Percentiles rank a stretch among this genome's conserved stretches.
Evolutionary conservation across 2,113 vertebrate species (phyloP).

Genomic region (Larimichthys polyactis): DNA sequence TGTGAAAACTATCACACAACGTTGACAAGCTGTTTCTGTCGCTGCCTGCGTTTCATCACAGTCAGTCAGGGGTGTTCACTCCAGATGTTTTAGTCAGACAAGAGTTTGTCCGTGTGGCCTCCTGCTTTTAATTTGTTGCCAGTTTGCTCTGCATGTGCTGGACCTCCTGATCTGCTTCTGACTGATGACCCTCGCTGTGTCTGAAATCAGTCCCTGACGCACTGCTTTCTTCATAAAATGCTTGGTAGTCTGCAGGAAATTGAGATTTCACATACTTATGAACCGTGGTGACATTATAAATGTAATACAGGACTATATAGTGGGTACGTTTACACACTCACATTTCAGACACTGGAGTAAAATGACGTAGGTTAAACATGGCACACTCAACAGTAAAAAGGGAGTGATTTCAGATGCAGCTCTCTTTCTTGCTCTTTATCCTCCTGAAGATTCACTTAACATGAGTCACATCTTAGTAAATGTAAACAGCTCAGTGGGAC

Average conservation of each 20-base stretch:
- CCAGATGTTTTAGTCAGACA: conserved; percentile 21
- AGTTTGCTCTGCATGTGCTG: conserved; percentile 55
- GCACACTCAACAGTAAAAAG: neutral
- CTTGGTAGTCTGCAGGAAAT: neutral
- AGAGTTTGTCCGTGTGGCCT: conserved; percentile 41
- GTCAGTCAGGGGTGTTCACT: neutral
- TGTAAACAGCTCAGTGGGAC: conserved; percentile 31
- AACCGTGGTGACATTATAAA: neutral
- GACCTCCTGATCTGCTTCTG: conserved; percentile 50
- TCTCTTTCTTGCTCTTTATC: conserved; percentile 9
- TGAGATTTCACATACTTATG: neutral
- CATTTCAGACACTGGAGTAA: neutral
- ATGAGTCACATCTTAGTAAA: conserved; percentile 2
- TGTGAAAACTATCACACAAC: neutral
- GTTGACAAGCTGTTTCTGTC: neutral
- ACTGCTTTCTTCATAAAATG: neutral
- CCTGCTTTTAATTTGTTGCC: conserved; percentile 34
- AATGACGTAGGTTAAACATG: neutral
- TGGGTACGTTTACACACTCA: neutral
- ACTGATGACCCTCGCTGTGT: conserved; percentile 13
- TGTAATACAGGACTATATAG: too few relatives aligned
- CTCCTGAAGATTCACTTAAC: conserved; percentile 2
- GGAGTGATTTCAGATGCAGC: neutral
- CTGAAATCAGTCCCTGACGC: conserved; percentile 24
- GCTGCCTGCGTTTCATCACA: conserved; percentile 23